These are phyloP conservation scores for Prionace glauca DNA, from an alignment of 2,797 vertebrate genomes.

Conservation along the genomic window DNA sequence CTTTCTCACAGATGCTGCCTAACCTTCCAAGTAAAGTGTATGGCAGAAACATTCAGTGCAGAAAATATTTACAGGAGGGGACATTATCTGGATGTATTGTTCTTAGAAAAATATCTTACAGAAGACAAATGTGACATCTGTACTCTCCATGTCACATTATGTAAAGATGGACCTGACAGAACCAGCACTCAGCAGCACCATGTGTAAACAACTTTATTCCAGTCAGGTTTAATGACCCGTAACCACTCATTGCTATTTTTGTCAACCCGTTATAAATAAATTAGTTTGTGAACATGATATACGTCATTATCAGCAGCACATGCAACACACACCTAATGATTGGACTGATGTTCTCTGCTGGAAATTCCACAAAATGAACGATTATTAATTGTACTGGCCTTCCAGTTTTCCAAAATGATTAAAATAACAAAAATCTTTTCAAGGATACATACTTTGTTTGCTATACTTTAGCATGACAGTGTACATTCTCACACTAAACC, in stretches of 20 bases:
- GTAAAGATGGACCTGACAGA: neutral
- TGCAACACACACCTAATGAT: neutral
- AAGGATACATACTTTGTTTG: neutral
- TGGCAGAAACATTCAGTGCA: neutral
- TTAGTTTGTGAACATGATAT: neutral
- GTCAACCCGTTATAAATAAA: neutral
- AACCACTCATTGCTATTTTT: constrained; percentile 9
- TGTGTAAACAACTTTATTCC: constrained; percentile 10
- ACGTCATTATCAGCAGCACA: neutral
- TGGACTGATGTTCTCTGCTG: neutral
- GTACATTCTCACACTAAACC: neutral
- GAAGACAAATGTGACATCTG: neutral
- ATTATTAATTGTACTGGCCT: neutral
- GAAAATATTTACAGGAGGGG: neutral
- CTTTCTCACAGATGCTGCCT: neutral
- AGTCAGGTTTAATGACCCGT: neutral
- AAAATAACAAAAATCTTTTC: neutral
- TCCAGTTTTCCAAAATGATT: neutral
- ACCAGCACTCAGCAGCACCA: neutral
- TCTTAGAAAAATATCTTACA: neutral
- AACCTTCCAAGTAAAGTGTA: neutral
- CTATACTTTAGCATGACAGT: neutral
- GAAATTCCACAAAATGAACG: neutral
- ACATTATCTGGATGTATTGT: neutral
- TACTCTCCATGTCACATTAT: neutral